These are phyloP conservation scores for Agrypnus murinus DNA, from an alignment of 2,888 invertebrate species.

Conservation along the genomic window DNA sequence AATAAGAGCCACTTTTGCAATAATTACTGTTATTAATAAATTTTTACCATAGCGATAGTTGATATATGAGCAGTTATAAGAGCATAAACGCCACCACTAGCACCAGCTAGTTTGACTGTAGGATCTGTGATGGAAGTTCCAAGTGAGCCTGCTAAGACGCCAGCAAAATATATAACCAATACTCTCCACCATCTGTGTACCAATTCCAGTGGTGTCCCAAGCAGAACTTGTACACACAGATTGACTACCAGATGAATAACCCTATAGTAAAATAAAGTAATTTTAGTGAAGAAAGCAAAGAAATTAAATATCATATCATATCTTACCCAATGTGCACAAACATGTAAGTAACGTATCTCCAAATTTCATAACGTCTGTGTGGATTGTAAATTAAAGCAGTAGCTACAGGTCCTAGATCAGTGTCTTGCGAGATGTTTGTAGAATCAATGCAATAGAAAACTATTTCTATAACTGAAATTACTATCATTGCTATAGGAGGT, in stretches of 20 bases:
- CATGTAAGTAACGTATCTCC: constrained; percentile 97
- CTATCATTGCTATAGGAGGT: constrained; percentile 94
- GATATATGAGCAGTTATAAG: constrained; percentile 95
- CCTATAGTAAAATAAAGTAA: constrained; percentile 72
- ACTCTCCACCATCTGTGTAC: constrained; percentile 98
- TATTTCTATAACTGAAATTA: constrained; percentile 92
- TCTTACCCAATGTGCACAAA: constrained; percentile 94
- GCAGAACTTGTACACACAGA: constrained; percentile 90
- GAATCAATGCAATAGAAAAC: constrained; percentile 75
- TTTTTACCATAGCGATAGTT: constrained; percentile 87
- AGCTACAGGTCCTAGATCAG: constrained; percentile 81
- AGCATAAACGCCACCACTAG: constrained; percentile 96
- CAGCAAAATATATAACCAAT: constrained; percentile 86
- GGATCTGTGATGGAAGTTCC: constrained; percentile 89
- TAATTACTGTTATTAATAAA: too few relatives aligned
- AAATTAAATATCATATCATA: neutral
- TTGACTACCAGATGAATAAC: constrained; percentile 93
- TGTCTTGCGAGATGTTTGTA: constrained; percentile 66
- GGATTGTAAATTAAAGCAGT: constrained; percentile 92
- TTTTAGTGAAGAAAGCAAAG: constrained; percentile 20
- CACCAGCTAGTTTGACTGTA: constrained; percentile 89
- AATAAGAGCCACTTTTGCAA: too few relatives aligned
- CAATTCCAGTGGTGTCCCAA: constrained; percentile 96
- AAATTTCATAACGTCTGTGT: constrained; percentile 86
- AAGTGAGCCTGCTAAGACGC: constrained; percentile 89